Evolutionary conservation across 2,888 invertebrate species (phyloP).

Genomic region (Mythimna vitellina): DNA sequence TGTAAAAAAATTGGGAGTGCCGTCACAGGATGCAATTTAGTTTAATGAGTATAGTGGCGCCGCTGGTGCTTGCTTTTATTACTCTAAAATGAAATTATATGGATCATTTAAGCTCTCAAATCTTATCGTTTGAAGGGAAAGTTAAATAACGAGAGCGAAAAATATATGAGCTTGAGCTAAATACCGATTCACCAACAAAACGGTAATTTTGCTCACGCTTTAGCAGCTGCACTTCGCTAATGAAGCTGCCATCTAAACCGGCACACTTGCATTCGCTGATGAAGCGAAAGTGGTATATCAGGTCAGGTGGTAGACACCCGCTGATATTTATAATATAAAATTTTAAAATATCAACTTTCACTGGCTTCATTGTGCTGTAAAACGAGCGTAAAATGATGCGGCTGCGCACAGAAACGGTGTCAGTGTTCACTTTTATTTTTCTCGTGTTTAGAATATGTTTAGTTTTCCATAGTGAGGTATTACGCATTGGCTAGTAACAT

Average conservation of each 20-base stretch:
- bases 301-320: slow-evolving; percentile 56
- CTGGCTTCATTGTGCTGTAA: slow-evolving; percentile 41
- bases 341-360: slow-evolving; percentile 58
- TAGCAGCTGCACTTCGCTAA: slow-evolving; percentile 27
- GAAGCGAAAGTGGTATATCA: slow-evolving; percentile 75
- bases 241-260: slow-evolving; percentile 59
- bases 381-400: slow-evolving; percentile 36
- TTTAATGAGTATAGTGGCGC: slow-evolving; percentile 55
- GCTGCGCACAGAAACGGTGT: slow-evolving; percentile 35
- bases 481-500: slow-evolving; percentile 60
- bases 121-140: slow-evolving; percentile 22
- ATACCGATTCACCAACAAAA: slow-evolving; percentile 29
- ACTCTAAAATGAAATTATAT: slow-evolving; percentile 33
- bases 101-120: slow-evolving; percentile 41
- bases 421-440: slow-evolving; percentile 56
- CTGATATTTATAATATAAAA: slow-evolving; percentile 51
- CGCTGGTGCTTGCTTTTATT: slow-evolving; percentile 38
- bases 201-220: slow-evolving; percentile 8
- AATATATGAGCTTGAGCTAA: slow-evolving; percentile 22
- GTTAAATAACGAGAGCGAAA: slow-evolving; percentile 22
- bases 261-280: slow-evolving; percentile 67
- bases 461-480: slow-evolving; percentile 51
- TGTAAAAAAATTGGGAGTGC: slow-evolving; percentile 54
- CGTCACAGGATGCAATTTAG: slow-evolving; percentile 46
- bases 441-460: slow-evolving; percentile 50